A percentile compares a stretch with the other conserved stretches of the same genome.
Conservation (phyloP, 64 coral and sea anemone species). For the Montipora efflorescens region DNA sequence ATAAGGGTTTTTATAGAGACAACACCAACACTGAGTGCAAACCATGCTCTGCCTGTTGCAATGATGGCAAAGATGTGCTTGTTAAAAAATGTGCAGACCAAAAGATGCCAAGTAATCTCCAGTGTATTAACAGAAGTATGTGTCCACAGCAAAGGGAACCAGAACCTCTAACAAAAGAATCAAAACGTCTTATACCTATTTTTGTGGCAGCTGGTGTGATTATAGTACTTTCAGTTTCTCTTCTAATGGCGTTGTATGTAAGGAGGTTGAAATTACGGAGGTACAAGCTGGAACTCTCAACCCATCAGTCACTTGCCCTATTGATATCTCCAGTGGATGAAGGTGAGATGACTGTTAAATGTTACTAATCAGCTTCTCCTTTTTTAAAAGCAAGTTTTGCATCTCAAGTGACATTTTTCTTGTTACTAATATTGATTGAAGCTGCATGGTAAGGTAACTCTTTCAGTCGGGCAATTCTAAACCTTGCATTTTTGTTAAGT, state of each 20-base stretch:
- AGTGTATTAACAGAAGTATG: constrained; percentile 34
- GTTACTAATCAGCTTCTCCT: too few relatives aligned
- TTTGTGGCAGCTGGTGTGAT: neutral
- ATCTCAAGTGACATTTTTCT: too few relatives aligned
- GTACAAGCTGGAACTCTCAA: neutral
- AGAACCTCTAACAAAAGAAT: neutral
- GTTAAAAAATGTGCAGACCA: constrained; percentile 38
- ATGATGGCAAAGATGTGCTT: constrained; percentile 39
- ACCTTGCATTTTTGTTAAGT: too few relatives aligned
- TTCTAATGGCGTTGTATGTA: too few relatives aligned
- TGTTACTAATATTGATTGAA: too few relatives aligned
- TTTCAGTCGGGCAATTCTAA: too few relatives aligned
- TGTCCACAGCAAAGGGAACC: constrained; percentile 4
- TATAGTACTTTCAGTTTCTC: neutral
- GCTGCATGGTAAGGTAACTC: too few relatives aligned
- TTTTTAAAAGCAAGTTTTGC: too few relatives aligned
- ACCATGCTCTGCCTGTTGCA: constrained; percentile 62
- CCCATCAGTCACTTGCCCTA: neutral
- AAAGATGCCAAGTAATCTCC: constrained; percentile 33
- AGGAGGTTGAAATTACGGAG: neutral
- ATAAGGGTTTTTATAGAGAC: constrained; percentile 52
- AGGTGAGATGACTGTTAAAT: neutral
- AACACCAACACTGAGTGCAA: constrained; percentile 4
- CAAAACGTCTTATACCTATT: neutral
- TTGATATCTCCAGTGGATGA: neutral